A percentile compares a stretch with the other conserved stretches of the same genome.
phyloP scores from a whole-genome alignment of 2,888 invertebrate genomes.

The Drosophila anceps region DNA sequence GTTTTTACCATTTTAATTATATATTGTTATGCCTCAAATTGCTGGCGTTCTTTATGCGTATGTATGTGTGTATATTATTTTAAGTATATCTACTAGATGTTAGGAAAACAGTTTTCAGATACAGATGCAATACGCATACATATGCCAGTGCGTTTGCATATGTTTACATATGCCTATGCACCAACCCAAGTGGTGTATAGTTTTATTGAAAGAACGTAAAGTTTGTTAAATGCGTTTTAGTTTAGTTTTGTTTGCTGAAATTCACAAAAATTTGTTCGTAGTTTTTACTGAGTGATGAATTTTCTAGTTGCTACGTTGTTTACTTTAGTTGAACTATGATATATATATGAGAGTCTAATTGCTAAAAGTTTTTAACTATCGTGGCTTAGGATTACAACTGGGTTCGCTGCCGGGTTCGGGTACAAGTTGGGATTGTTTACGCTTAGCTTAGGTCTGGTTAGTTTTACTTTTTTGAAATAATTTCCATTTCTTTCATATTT shows the following conservation, averaged over 20 bases:
- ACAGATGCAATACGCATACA: conserved; percentile 36
- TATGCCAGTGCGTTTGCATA: neutral
- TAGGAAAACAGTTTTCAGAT: conserved; percentile 67
- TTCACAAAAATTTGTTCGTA: conserved; percentile 58
- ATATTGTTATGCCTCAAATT: conserved; percentile 47
- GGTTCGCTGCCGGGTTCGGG: conserved; percentile 36
- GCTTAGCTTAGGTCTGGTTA: conserved; percentile 62
- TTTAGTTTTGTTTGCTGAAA: conserved; percentile 44
- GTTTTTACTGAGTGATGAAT: conserved; percentile 39
- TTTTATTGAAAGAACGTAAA: conserved; percentile 57
- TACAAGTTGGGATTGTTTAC: conserved; percentile 67
- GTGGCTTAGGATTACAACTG: conserved; percentile 45
- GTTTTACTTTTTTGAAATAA: conserved; percentile 55
- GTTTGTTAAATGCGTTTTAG: conserved; percentile 73
- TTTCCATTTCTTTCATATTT: conserved; percentile 45
- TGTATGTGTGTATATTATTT: conserved; percentile 16
- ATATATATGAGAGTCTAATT: conserved; percentile 80
- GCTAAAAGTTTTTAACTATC: conserved; percentile 71
- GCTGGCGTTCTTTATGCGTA: conserved; percentile 37
- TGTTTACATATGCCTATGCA: conserved; percentile 29
- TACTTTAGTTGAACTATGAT: conserved; percentile 73
- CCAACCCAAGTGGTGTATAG: conserved; percentile 53
- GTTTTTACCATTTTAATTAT: conserved; percentile 28
- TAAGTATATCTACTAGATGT: conserved; percentile 61
- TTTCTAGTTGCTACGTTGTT: conserved; percentile 55